Percentiles rank a stretch among this genome's conserved stretches.
Evolutionary conservation across 1,140 invertebrate species (phyloP).

Genomic region (Rhopalosiphum maidis): DNA sequence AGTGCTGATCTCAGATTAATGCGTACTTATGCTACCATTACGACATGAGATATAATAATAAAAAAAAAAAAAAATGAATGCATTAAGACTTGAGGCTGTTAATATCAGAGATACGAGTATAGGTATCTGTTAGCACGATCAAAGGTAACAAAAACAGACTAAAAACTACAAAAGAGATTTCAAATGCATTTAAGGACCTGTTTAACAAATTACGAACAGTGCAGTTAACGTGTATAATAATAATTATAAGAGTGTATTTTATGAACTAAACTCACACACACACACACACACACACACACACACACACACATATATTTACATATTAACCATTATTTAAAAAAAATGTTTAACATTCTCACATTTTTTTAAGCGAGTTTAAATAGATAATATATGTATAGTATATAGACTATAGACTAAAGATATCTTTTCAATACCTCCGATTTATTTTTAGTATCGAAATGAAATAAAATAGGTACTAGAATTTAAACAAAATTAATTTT

Average conservation of each 20-base stretch:
- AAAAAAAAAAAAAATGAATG: not conserved
- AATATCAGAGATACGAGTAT: not conserved
- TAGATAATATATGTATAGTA: not conserved
- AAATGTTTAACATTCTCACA: not conserved
- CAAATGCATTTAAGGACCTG: not conserved
- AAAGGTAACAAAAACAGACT: not conserved
- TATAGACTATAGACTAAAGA: not conserved
- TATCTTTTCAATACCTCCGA: not conserved
- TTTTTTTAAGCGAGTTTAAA: not conserved
- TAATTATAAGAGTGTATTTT: not conserved
- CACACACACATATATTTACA: not conserved
- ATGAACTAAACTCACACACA: not conserved
- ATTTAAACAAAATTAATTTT: not conserved
- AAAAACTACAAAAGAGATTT: not conserved
- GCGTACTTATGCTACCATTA: not conserved
- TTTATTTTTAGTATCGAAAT: not conserved
- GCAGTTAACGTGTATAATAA: not conserved
- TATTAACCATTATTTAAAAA: not conserved
- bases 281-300: no score
- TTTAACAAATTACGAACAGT: not conserved
- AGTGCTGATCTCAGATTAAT: constrained; percentile 26
- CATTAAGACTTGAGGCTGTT: not conserved
- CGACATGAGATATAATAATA: not conserved
- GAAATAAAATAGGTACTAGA: not conserved
- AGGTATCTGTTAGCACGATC: not conserved